Evolutionary conservation across 2,113 vertebrate genomes (phyloP).

Genomic region (Vidua chalybeata): DNA sequence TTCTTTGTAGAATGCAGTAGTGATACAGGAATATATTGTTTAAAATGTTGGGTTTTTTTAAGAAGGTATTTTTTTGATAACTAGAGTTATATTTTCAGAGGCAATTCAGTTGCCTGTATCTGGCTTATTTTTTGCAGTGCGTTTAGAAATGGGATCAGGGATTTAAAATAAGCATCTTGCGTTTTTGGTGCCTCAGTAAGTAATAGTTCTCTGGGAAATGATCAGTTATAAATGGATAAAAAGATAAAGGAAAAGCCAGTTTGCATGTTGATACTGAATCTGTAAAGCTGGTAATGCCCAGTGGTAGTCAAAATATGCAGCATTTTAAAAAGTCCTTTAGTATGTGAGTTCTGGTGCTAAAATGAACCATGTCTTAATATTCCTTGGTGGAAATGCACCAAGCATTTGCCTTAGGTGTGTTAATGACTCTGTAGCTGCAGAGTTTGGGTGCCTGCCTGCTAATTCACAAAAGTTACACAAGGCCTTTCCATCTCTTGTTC

Average conservation of each 20-base stretch:
- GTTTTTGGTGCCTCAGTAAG: neutral
- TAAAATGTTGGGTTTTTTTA: neutral
- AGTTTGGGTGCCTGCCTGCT: neutral
- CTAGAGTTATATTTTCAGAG: neutral
- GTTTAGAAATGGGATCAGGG: neutral
- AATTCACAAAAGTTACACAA: accelerated
- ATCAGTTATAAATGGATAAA: neutral
- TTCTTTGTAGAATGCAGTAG: neutral
- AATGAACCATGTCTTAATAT: too few relatives aligned
- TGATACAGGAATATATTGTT: neutral
- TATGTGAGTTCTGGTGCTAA: neutral
- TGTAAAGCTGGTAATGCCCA: neutral
- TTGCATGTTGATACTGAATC: neutral
- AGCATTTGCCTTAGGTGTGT: neutral
- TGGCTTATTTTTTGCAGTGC: neutral
- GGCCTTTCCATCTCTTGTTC: neutral
- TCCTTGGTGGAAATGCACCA: neutral
- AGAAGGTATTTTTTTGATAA: neutral
- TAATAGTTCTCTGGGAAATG: neutral
- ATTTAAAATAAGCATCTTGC: neutral
- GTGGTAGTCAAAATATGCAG: neutral
- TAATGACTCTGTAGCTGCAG: neutral
- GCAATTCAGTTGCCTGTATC: neutral
- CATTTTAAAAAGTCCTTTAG: neutral
- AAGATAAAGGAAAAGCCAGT: neutral